Evolutionary conservation across 2,113 vertebrate genomes (phyloP).

Genomic region (Lasiurus cinereus): DNA sequence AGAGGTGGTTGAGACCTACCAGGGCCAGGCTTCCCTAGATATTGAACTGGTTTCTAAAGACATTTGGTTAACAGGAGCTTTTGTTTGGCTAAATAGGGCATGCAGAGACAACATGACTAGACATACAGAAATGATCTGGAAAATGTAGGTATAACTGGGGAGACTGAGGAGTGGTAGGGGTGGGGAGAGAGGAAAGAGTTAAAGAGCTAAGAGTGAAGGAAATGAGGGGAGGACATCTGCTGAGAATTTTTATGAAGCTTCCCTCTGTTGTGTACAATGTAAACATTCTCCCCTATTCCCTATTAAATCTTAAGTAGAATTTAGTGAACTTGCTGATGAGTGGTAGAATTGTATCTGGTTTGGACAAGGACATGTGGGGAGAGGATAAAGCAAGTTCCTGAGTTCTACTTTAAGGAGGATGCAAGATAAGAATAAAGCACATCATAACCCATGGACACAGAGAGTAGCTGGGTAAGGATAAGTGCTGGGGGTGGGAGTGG

Average conservation of each 20-base stretch:
- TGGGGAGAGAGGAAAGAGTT: neutral
- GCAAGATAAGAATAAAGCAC: neutral
- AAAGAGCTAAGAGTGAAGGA: neutral
- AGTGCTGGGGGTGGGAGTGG: too few species aligned
- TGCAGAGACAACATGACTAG: neutral
- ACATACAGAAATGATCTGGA: neutral
- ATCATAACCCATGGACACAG: too few species aligned
- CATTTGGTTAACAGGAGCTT: neutral
- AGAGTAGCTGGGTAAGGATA: too few species aligned
- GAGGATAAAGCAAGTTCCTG: neutral
- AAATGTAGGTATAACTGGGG: neutral
- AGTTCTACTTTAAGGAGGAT: neutral
- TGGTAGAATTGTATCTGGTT: neutral
- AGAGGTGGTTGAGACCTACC: neutral
- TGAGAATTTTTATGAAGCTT: neutral
- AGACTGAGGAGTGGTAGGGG: neutral
- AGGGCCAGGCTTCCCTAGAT: neutral
- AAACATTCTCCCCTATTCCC: neutral
- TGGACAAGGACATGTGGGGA: neutral
- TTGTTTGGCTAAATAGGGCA: neutral
- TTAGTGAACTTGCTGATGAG: constrained; percentile 31
- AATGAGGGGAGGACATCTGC: neutral
- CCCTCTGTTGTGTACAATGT: neutral
- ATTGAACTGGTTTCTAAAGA: neutral
- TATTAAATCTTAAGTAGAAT: neutral